Percentiles rank a stretch among this genome's conserved stretches.
These are phyloP conservation scores for Paramuricea clavata DNA, from an alignment of 92 coral and sea anemone genomes.

Conservation along the genomic window DNA sequence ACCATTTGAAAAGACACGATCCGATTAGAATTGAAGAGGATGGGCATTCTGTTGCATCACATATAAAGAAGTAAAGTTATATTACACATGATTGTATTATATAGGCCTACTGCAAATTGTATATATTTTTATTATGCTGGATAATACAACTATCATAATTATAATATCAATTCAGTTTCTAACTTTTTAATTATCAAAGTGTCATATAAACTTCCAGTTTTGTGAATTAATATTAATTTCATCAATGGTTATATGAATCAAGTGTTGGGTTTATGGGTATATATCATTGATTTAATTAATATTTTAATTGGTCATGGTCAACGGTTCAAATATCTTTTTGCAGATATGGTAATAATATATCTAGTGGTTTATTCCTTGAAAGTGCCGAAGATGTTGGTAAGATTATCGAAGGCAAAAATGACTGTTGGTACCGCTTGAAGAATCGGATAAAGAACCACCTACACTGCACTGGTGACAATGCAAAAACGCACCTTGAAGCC, in stretches of 20 bases:
- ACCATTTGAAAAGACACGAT: background rate
- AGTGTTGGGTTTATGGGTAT: too few relatives aligned
- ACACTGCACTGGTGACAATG: constrained; percentile 21
- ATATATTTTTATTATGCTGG: background rate
- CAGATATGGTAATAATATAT: constrained; percentile 36
- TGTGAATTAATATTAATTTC: too few relatives aligned
- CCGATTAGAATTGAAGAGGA: constrained; percentile 4
- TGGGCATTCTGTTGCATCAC: constrained; percentile 7
- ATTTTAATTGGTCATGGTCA: too few relatives aligned
- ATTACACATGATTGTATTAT: background rate
- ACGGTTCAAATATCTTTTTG: background rate
- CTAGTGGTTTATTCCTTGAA: constrained; percentile 30
- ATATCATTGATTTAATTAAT: too few relatives aligned
- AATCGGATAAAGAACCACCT: constrained; percentile 4
- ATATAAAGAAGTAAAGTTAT: constrained; percentile 14
- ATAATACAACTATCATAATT: too few relatives aligned
- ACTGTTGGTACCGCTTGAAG: constrained; percentile 32
- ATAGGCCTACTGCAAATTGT: background rate
- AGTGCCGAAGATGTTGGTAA: background rate
- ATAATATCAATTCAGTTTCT: too few relatives aligned
- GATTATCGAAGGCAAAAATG: constrained; percentile 31
- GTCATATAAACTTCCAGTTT: too few relatives aligned
- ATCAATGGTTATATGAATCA: too few relatives aligned
- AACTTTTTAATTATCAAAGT: too few relatives aligned
- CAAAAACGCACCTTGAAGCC: constrained; percentile 35